Evolutionary conservation across 1,140 invertebrate species (phyloP).

Genomic region (Trichonephila inaurata): DNA sequence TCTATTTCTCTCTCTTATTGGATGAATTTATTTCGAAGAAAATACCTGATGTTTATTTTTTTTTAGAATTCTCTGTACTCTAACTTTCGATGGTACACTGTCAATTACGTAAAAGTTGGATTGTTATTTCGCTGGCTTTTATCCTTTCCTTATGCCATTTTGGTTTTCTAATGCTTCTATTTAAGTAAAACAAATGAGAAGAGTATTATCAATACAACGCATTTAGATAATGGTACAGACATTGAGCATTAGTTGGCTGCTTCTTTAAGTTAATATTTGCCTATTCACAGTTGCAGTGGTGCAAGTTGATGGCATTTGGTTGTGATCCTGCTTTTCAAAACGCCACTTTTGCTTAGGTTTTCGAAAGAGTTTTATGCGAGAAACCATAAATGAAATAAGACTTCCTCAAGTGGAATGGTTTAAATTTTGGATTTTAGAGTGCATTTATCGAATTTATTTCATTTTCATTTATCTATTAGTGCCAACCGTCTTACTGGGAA

Average conservation of each 20-base stretch:
- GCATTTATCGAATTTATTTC: neutral
- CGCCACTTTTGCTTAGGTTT: constrained; percentile 31
- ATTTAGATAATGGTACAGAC: constrained; percentile 6
- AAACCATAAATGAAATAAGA: neutral
- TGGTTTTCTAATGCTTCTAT: neutral
- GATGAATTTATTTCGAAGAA: constrained; percentile 16
- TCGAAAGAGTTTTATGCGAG: neutral
- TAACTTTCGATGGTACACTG: neutral
- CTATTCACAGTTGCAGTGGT: neutral
- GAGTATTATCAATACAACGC: constrained; percentile 2
- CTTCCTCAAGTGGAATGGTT: neutral
- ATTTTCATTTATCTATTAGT: constrained; percentile 3
- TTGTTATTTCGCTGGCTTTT: neutral
- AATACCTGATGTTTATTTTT: neutral
- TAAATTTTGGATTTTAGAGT: neutral
- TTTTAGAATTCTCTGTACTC: neutral
- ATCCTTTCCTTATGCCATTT: neutral
- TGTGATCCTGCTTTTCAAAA: neutral
- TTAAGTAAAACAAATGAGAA: constrained; percentile 21
- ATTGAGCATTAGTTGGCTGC: neutral
- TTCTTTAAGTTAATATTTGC: neutral
- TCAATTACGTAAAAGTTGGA: neutral
- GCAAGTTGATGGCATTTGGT: neutral
- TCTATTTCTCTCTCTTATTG: neutral
- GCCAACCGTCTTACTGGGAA: neutral